Conservation (phyloP, 2,113 vertebrate genomes). For the Girardinichthys multiradiatus region DNA sequence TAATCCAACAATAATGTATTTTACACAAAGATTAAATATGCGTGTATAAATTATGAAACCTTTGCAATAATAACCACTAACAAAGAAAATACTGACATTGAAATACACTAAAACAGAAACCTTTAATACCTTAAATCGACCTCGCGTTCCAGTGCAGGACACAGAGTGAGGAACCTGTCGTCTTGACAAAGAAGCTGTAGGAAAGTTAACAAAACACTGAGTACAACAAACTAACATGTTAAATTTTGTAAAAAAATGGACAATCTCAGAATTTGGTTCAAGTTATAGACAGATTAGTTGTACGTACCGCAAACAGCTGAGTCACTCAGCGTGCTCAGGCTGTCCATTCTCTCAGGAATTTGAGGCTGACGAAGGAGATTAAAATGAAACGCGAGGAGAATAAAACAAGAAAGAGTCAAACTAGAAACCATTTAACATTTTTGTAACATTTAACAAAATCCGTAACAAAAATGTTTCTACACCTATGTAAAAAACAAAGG, state of each 20-base stretch:
- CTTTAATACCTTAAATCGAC: constrained; percentile 76
- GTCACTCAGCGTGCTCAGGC: constrained; percentile 81
- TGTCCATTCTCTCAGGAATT: constrained; percentile 84
- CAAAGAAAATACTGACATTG: background rate
- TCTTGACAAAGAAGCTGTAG: constrained; percentile 73
- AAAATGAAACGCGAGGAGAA: constrained; percentile 15
- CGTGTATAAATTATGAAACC: too few relatives aligned
- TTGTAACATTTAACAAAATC: constrained; percentile 1
- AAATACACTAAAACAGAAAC: too few relatives aligned
- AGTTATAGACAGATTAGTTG: background rate
- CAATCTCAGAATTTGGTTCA: background rate
- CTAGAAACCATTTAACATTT: constrained; percentile 1
- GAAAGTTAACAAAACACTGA: constrained; percentile 24
- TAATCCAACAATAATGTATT: background rate
- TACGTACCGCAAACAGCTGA: constrained; percentile 80
- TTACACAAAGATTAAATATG: too few relatives aligned
- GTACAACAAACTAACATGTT: background rate
- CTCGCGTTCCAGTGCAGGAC: constrained; percentile 80
- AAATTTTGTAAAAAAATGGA: constrained; percentile 6
- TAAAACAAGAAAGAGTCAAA: constrained; percentile 6
- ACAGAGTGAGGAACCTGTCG: constrained; percentile 77
- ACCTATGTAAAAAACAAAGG: background rate
- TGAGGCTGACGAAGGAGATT: constrained; percentile 73
- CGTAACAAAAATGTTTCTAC: background rate
- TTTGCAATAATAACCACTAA: background rate